These are phyloP conservation scores for Bombus confusus DNA, from an alignment of 1,140 invertebrate species.

Conservation along the genomic window DNA sequence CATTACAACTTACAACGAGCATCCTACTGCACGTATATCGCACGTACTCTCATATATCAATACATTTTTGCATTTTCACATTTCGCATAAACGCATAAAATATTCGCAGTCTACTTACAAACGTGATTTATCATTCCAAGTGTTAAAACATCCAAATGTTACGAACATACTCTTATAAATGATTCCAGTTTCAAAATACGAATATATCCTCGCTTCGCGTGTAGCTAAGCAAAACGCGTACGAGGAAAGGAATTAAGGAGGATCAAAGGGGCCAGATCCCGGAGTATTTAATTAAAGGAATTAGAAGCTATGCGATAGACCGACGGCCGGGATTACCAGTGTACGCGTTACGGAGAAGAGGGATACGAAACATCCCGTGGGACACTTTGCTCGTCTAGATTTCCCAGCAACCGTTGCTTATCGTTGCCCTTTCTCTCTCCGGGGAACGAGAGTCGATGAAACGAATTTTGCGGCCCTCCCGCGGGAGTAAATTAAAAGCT, in stretches of 20 bases:
- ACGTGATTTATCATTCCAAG: not conserved
- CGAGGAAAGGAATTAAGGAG: not conserved
- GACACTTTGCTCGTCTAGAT: constrained; percentile 60
- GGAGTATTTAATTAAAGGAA: constrained; percentile 65
- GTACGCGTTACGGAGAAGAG: not conserved
- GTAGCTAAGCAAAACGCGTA: not conserved
- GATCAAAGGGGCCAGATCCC: constrained; percentile 6
- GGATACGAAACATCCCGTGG: constrained; percentile 46
- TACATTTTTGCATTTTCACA: too few relatives aligned
- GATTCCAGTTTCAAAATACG: not conserved
- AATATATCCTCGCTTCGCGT: not conserved
- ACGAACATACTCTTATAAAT: not conserved
- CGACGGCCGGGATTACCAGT: constrained; percentile 51
- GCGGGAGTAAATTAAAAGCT: constrained; percentile 61
- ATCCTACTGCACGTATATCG: too few relatives aligned
- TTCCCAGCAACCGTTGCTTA: constrained; percentile 51
- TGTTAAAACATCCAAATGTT: not conserved
- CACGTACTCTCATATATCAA: too few relatives aligned
- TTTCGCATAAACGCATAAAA: too few relatives aligned
- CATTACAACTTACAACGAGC: too few relatives aligned
- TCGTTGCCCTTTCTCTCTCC: constrained; percentile 10
- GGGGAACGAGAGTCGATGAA: constrained; percentile 51
- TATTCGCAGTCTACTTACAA: too few relatives aligned
- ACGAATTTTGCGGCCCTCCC: constrained; percentile 57
- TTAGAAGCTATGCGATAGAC: constrained; percentile 56